Evolutionary conservation across 1,140 invertebrate genomes (phyloP), one percentile per base, ranked within the genome.

Genomic region (Stegodyphus mimosarum): DNA sequence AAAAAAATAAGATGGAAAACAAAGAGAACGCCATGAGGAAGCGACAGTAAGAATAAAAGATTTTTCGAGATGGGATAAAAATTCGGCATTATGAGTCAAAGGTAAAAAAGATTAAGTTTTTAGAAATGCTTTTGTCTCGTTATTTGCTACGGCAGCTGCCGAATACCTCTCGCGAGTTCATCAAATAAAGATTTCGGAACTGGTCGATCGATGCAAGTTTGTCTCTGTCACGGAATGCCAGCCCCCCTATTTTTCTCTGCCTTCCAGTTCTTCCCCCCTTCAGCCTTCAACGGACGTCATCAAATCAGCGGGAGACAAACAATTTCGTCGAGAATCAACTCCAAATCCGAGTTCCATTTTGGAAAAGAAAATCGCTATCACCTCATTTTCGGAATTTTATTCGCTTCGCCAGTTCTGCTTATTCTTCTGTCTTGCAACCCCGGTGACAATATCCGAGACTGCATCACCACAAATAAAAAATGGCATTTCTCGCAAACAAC

Each of bases 61-160:
- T 13, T 11, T n/a, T 63, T 11, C 60, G 11, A 63, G n/a, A 63
- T 11, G n/a, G 60, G n/a, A n/a, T 13, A 63, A 63, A 63, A 63
- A 13, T 11, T n/a, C 11, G 60, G 60, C 60, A 63, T 63, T 63
- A 63, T 63, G 60, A 63, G 60, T n/a, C 11, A n/a, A 63, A n/a
- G 33, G 33, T 33, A n/a, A 63, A 63, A 63, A 63, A 63, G 60
- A 63, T 63, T 13, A 63, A 63, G 60, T 63, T 63, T 63, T 63
- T 63, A 63, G 60, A 63, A 63, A 63, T 63, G 60, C 60, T 63
- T 63, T 63, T 63, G 60, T 63, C 60, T 63, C 60, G 60, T 63
- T 63, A 63, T 63, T 63, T 63, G 60, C n/a, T 5, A 63, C 60
- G 9, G 60, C 60, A 63, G 60, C 60, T 63, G 60, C 60, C 60